Evolutionary conservation across 2,888 invertebrate species (phyloP).

Genomic region (Harpalus rufipes): DNA sequence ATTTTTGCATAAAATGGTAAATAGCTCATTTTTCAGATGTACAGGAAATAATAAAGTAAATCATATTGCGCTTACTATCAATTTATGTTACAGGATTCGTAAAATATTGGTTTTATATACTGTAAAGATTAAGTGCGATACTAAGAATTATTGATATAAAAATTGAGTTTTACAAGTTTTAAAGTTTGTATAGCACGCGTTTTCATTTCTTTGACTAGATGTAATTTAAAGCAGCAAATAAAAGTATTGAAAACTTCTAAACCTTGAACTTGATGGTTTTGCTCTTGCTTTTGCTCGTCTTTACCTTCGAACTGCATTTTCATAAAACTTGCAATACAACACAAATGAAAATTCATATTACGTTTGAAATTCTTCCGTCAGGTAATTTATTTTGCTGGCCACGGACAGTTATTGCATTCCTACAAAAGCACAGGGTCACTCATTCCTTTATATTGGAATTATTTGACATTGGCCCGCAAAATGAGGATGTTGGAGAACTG

Average conservation of each 20-base stretch:
- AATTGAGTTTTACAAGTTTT: background rate
- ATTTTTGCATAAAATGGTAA: background rate
- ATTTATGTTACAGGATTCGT: background rate
- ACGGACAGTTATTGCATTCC: background rate
- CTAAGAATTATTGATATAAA: background rate
- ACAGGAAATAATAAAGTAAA: background rate
- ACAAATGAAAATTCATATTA: constrained; percentile 7
- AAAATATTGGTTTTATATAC: background rate
- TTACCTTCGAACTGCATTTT: background rate
- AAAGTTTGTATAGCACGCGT: background rate
- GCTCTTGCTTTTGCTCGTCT: background rate
- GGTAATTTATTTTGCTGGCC: background rate
- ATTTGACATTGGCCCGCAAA: background rate
- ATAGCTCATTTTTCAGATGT: background rate
- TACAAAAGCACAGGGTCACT: background rate
- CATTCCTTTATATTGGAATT: background rate
- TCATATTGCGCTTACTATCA: background rate
- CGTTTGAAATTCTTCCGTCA: background rate
- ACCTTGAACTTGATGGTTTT: background rate
- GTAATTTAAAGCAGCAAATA: background rate
- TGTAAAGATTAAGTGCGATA: background rate
- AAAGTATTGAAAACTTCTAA: background rate
- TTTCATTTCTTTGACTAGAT: background rate
- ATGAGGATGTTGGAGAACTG: background rate
- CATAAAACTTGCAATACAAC: constrained; percentile 2